Evolutionary conservation across 2,113 vertebrate genomes (phyloP), one percentile per base, ranked within the genome.

Genomic region (Ariopsis seemanni): DNA sequence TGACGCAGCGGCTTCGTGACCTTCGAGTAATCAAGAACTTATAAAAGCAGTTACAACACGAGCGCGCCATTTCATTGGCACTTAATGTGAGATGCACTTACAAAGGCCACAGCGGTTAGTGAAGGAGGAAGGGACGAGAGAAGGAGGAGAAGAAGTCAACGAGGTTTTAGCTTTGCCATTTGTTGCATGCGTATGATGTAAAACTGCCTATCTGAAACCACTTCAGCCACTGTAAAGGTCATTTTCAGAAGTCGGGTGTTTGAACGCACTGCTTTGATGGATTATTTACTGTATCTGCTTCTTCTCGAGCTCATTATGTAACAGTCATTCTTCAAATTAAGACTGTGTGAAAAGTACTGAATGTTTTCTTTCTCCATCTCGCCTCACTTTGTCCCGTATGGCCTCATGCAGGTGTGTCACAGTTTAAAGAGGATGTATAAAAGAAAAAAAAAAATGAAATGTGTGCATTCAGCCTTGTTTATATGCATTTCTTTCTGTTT

Each of bases 181-280:
- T 81, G 74, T 89, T 89, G 89, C 85, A 90, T 91, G 89, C 83
- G 58, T 89, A 86, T 52, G 80, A 83, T 87, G 88, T 86, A 89
- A 83, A 84, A 88, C 57, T 72, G 82, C 67, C 60, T 82, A 82
- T 84, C 86, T 74, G 48, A 79, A 30, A 63, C 15, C 42, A 86
- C 48, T 65, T n/a, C 88, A 86, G 42, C 50, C 82, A 25, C 58
- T 65, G 78, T 85, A 69, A 78, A 77, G 83, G 60, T 82, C 81
- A 53, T 55, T 84, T 65, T 55, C 85, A 50, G 84, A 84, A 82
- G 69, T 79, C 84, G 72, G 85, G 60, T 55, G 72, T 82, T 62
- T 69, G 87, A 79, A 58, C 85, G 63, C 63, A 82, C 60, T 27
- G 87, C 57, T 88, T 79, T 72, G 83, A 58, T 83, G 79, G 22